A percentile compares a stretch with the other conserved stretches of the same genome.
Conservation (phyloP, 2,797 vertebrate species). For the Pachyuromys duprasi region DNA sequence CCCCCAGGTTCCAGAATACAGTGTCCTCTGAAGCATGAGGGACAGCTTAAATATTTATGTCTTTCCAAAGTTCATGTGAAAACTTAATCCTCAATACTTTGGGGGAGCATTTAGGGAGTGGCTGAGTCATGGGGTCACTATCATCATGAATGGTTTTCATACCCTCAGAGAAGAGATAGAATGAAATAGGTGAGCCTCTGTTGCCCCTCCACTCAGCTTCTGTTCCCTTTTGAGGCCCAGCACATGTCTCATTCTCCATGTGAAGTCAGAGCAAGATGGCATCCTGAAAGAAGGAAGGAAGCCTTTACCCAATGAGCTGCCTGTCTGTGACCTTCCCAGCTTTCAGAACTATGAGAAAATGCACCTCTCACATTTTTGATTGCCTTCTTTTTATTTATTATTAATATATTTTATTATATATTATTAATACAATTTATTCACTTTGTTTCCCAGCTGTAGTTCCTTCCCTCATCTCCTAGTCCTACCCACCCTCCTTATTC, state of each 20-base stretch:
- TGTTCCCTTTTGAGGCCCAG: neutral
- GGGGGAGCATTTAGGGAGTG: neutral
- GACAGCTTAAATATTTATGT: neutral
- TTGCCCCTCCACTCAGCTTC: neutral
- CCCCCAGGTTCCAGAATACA: too few relatives aligned
- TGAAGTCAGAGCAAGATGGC: neutral
- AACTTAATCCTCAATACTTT: neutral
- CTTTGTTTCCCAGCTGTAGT: too few relatives aligned
- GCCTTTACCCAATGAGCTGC: neutral
- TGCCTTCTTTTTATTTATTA: too few relatives aligned
- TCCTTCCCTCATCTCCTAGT: too few relatives aligned
- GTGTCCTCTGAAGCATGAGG: too few relatives aligned
- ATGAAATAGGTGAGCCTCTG: neutral
- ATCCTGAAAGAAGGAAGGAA: neutral
- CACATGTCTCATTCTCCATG: neutral
- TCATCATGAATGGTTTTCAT: neutral
- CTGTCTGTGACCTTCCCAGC: neutral
- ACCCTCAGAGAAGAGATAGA: neutral
- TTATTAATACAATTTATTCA: too few relatives aligned
- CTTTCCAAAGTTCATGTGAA: neutral
- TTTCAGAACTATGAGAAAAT: neutral
- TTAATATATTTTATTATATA: too few relatives aligned
- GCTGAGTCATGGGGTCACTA: neutral
- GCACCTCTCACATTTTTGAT: neutral
- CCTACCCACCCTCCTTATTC: too few relatives aligned